A percentile compares a stretch with the other conserved stretches of the same genome.
phyloP scores from a whole-genome alignment of 2,113 vertebrate genomes.

The Gila orcuttii region DNA sequence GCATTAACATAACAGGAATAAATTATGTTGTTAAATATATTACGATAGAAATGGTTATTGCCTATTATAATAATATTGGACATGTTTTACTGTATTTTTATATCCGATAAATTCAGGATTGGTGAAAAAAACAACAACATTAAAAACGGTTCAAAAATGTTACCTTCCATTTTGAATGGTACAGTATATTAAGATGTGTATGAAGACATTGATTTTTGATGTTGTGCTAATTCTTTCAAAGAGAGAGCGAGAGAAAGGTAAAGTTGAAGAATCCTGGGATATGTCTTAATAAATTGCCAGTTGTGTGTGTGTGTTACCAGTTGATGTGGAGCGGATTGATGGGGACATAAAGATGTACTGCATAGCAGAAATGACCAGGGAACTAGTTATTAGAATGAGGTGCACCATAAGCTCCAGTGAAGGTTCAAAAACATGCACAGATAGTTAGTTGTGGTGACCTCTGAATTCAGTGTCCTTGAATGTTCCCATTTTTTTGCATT shows the following conservation, averaged over 20 bases:
- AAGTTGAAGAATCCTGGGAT: neutral
- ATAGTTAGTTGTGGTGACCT: neutral
- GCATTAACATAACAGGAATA: neutral
- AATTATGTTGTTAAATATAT: neutral
- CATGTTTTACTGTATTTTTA: neutral
- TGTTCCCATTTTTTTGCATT: neutral
- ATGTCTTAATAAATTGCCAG: neutral
- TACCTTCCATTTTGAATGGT: too few species aligned
- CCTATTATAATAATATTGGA: neutral
- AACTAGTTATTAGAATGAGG: neutral
- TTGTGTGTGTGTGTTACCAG: neutral
- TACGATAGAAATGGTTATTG: neutral
- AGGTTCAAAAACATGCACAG: neutral
- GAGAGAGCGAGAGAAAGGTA: neutral
- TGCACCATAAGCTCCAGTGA: neutral
- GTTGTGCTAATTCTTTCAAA: too few species aligned
- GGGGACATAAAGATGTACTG: neutral
- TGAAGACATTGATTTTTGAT: too few species aligned
- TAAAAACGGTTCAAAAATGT: too few species aligned
- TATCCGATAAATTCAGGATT: neutral
- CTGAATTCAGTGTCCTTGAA: neutral
- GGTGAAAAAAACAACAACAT: neutral
- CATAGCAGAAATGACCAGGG: neutral
- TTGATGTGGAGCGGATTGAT: neutral
- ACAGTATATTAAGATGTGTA: too few species aligned